These are phyloP conservation scores for Sibirionetta formosa DNA, from an alignment of 2,797 vertebrate species.

Conservation along the genomic window DNA sequence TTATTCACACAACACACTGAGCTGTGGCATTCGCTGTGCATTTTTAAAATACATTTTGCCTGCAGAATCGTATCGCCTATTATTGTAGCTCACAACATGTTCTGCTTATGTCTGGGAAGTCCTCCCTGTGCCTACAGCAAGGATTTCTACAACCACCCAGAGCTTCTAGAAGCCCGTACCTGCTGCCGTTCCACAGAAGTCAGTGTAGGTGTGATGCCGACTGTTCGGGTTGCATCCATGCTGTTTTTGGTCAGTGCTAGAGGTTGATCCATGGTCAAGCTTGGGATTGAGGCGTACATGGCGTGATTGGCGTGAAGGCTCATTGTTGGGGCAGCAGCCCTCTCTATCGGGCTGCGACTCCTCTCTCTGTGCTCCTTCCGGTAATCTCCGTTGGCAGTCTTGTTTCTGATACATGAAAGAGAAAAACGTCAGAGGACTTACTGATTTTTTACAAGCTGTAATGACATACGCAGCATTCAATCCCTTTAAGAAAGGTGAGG, in stretches of 20 bases:
- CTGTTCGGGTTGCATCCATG: constrained; percentile 85
- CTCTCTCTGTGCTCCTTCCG: constrained; percentile 93
- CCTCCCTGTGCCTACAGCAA: background rate
- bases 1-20: background rate
- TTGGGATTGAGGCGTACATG: constrained; percentile 90
- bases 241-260: constrained; percentile 97
- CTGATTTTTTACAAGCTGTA: background rate
- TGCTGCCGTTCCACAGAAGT: constrained; percentile 93
- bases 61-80: background rate
- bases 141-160: background rate
- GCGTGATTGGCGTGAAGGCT: constrained; percentile 88
- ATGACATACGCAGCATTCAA: accelerated
- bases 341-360: constrained; percentile 94
- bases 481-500: background rate
- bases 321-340: constrained; percentile 88
- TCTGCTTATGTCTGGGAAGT: background rate
- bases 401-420: constrained; percentile 79
- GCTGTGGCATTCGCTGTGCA: background rate
- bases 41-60: background rate
- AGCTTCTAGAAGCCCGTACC: constrained; percentile 77
- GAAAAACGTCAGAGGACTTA: background rate
- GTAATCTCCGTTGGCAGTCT: constrained; percentile 94
- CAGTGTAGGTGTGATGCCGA: constrained; percentile 83
- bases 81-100: accelerated
- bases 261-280: constrained; percentile 95